phyloP scores from a whole-genome alignment of 2,113 vertebrate genomes.

The Otis tarda region DNA sequence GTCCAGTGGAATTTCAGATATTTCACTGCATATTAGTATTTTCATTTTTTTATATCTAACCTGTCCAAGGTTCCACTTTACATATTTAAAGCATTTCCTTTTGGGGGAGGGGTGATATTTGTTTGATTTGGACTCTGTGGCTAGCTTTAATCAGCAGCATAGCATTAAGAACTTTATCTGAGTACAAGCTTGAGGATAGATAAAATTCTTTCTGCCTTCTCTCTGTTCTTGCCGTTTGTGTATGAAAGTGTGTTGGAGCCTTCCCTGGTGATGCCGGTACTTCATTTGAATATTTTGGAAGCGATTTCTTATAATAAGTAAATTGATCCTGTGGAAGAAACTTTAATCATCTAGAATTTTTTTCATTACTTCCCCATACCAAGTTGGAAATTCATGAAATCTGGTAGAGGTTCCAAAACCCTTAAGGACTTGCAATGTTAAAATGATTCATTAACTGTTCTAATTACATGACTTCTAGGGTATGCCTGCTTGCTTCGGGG shows the following conservation, averaged over 20 bases:
- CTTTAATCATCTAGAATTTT: background rate
- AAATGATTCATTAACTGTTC: slow-evolving; percentile 45
- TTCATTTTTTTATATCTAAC: background rate
- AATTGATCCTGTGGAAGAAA: slow-evolving; percentile 4
- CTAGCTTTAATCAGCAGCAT: background rate
- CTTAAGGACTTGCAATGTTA: slow-evolving; percentile 1
- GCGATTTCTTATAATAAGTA: background rate
- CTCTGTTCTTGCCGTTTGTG: background rate
- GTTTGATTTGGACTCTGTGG: background rate
- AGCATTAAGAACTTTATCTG: background rate
- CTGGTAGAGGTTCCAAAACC: background rate
- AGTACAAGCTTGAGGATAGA: background rate
- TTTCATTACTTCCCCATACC: background rate
- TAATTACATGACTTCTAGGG: slow-evolving; percentile 8
- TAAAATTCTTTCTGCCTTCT: background rate
- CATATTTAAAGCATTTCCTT: background rate
- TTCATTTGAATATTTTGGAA: background rate
- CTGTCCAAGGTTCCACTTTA: background rate
- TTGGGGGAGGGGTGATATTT: rapidly evolving
- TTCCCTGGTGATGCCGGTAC: background rate
- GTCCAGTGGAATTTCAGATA: background rate
- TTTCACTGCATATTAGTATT: background rate
- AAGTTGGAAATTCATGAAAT: slow-evolving; percentile 9
- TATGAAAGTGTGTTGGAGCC: background rate
- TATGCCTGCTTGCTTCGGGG: background rate